phyloP scores from a whole-genome alignment of 1,140 invertebrate genomes.

The Drosophila albomicans region DNA sequence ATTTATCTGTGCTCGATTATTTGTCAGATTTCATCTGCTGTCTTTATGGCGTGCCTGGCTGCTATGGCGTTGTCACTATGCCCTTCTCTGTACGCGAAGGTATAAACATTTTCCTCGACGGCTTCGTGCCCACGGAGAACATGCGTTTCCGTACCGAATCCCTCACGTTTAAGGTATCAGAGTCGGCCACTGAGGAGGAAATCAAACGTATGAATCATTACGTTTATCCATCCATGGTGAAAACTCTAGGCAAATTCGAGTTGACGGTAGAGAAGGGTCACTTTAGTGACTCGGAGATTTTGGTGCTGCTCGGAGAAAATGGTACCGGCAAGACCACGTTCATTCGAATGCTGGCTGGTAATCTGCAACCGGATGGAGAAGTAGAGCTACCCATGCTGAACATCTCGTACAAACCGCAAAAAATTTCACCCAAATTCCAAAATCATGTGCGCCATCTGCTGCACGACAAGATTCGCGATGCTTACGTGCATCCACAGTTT shows the following conservation, averaged over 20 bases:
- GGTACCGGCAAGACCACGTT: conserved; percentile 99
- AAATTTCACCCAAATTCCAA: conserved; percentile 99
- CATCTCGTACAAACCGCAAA: conserved; percentile 99
- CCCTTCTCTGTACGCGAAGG: conserved; percentile 99
- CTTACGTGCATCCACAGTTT: conserved; percentile 98
- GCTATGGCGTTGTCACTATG: conserved; percentile 99
- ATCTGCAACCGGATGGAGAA: conserved; percentile 94
- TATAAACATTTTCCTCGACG: conserved; percentile 99
- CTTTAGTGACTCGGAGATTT: conserved; percentile 99
- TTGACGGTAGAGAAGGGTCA: conserved; percentile 94
- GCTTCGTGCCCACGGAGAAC: conserved; percentile 99
- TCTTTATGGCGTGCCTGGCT: conserved; percentile 98
- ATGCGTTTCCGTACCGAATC: conserved; percentile 98
- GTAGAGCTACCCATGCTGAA: conserved; percentile 95
- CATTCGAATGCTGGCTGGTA: conserved; percentile 98
- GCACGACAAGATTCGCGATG: conserved; percentile 98
- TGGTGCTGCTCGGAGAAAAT: conserved; percentile 99
- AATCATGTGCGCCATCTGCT: conserved; percentile 96
- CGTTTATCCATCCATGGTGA: conserved; percentile 95
- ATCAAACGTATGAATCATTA: conserved; percentile 97
- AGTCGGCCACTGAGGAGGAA: conserved; percentile 98
- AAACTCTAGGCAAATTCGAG: conserved; percentile 94
- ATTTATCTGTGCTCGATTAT: conserved; percentile 99
- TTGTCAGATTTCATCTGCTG: conserved; percentile 99
- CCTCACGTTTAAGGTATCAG: conserved; percentile 98